Base-by-base conservation (phyloP, 2,888 invertebrate species). In the Microdon myrmicae region DNA sequence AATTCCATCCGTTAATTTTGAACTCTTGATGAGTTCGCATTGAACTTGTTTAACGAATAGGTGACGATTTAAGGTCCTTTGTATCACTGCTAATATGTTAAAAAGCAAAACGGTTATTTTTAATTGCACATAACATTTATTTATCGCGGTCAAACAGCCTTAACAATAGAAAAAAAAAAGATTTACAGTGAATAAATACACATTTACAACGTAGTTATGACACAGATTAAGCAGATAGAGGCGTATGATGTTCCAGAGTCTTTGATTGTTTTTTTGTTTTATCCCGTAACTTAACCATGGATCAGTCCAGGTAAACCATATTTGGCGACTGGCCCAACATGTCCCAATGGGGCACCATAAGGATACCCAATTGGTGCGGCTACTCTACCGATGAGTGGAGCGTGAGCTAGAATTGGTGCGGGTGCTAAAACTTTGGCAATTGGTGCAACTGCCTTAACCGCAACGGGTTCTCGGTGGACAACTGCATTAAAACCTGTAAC, bases 401-500 rank as follows among this genome's bases (percentile, higher is more conserved):
- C 64, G 19, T 64, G 64, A 7, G 47, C 44, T 19, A 64, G 28
- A 7, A 70, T 55, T 48, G 73, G 70, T 31, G 71, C 68, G 3
- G 76, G 74, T 35, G 75, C 74, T 13, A 71, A 67, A 16, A 71
- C 68, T 47, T 72, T 71, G 7, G 72, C 71, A 34, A 70, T 55
- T 64, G 75, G 75, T 20, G 78, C 77, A 23, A 79, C 73, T 7
- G 77, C 79, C 71, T 81, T 80, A 2, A 75, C 76, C 2, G 73
- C 79, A 4, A 81, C 71, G 10, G 82, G 82, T 70, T 82, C 81
- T 39, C 81, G 81, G 69, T 80, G 82, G 10, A 84, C 84, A 29
- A 84, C 82, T 53, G 84, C 84, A 71, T 84, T 84, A 81, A 84
- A 84, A 38, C 84, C 84, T 70, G 84, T 81, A 51, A 83, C 78